phyloP scores from a whole-genome alignment of 92 coral and sea anemone species.

The Heliopora coerulea region DNA sequence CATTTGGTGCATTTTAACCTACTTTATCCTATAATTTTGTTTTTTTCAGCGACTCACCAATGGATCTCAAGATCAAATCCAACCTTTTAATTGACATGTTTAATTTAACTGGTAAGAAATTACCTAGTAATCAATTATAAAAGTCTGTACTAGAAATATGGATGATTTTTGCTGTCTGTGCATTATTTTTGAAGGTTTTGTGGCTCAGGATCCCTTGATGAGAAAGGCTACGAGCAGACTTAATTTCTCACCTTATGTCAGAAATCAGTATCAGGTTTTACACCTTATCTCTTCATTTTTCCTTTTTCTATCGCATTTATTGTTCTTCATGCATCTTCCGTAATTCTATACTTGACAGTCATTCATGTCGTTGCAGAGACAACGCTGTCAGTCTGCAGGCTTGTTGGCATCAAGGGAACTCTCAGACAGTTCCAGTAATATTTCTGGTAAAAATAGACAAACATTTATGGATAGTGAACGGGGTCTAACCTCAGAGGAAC shows the following conservation, averaged over 20 bases:
- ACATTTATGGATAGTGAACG: conserved; percentile 46
- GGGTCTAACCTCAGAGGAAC: conserved; percentile 74
- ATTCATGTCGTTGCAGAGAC: conserved; percentile 50
- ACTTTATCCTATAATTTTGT: no score
- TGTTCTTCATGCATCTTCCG: neutral
- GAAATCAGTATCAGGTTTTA: conserved; percentile 29
- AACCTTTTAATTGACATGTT: conserved; percentile 94
- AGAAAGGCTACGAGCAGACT: conserved; percentile 62
- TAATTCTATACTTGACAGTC: neutral
- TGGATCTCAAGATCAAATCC: conserved; percentile 96
- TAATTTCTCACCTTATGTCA: conserved; percentile 17
- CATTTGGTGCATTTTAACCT: no score
- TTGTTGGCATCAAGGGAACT: conserved; percentile 46
- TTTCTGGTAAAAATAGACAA: conserved; percentile 34
- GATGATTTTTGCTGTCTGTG: no score
- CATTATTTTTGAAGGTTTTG: conserved; percentile 65
- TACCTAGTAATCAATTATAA: neutral
- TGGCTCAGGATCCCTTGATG: conserved; percentile 91
- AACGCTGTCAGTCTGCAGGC: conserved; percentile 84
- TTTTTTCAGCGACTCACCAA: conserved; percentile 73
- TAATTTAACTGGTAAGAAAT: conserved; percentile 66
- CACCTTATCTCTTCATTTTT: neutral
- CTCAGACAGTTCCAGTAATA: conserved; percentile 7
- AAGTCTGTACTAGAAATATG: no score
- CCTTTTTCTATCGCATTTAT: no score